Evolutionary conservation across 1,140 invertebrate genomes (phyloP).

Genomic region (Zaprionus inermis): DNA sequence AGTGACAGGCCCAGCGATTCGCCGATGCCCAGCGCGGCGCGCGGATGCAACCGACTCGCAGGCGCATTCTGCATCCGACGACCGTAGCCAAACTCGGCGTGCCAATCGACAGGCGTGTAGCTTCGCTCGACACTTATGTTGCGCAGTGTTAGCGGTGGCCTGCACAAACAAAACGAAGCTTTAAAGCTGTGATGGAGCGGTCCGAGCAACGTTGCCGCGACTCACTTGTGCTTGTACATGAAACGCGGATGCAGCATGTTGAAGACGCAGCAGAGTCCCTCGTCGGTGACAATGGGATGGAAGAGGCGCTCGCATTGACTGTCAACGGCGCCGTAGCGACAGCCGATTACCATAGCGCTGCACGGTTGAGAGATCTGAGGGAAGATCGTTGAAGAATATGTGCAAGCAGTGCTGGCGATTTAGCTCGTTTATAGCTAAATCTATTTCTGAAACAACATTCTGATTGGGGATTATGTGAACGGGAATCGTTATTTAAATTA

Average conservation of each 20-base stretch:
- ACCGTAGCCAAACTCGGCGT: constrained; percentile 88
- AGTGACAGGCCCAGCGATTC: constrained; percentile 88
- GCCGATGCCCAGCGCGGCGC: constrained; percentile 87
- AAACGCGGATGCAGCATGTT: constrained; percentile 89
- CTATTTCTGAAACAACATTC: too few species aligned
- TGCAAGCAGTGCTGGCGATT: too few species aligned
- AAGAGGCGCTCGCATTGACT: constrained; percentile 89
- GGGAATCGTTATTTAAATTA: too few species aligned
- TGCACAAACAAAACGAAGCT: too few species aligned
- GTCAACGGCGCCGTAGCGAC: constrained; percentile 87
- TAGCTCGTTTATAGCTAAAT: too few species aligned
- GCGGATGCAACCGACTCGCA: constrained; percentile 85
- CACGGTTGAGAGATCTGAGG: constrained; percentile 87
- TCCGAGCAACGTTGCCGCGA: too few species aligned
- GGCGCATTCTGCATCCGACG: constrained; percentile 77
- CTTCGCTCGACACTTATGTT: constrained; percentile 32
- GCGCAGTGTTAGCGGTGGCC: constrained; percentile 42
- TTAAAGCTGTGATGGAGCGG: too few species aligned
- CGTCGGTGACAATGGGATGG: constrained; percentile 91
- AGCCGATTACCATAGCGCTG: constrained; percentile 88
- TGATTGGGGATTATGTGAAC: too few species aligned
- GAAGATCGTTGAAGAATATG: too few species aligned
- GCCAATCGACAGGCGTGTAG: constrained; percentile 87
- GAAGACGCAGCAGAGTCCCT: constrained; percentile 93
- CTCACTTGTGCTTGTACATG: constrained; percentile 85